Evolutionary conservation across 2,113 vertebrate species (phyloP), one percentile per base, ranked within the genome.

Genomic region (Saccopteryx leptura): DNA sequence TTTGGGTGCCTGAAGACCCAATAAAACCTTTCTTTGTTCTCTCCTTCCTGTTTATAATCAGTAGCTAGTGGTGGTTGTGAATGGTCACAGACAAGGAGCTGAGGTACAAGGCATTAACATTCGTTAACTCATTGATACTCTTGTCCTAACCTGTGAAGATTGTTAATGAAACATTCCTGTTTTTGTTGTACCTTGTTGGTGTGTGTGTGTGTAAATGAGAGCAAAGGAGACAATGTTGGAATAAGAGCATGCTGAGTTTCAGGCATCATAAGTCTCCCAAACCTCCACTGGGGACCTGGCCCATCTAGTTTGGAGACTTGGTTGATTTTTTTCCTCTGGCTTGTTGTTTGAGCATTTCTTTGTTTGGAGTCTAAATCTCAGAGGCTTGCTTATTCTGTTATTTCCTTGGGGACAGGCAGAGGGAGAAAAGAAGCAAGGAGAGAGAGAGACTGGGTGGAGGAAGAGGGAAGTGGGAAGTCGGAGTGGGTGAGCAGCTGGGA

Each of bases 321-420:
- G 63, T 93, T 95, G 91, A n/a, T 61, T 60, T 83, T 68, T 87
- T 52, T n/a, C 19, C 54, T 60, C 79, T 50, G 48, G 69, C 11
- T 24, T 75, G 26, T 74, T 96, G 52, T 90, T 93, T 68, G 91
- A 97, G 23, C 76, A 46, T n/a, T 33, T 96, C 48, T 92, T 95
- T 95, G 85, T 96, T 68, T 78, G 39, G 80, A 80, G 31, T 80
- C 91, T 84, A 61, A 81, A 95, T 90, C 56, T 75, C 31, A 19
- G 50, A 92, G 85, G 68, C 68, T 83, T 58, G 7, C 89, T 80
- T 52, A 10, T 76, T 82, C n/a, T 12, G 11, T 95, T 88, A 88
- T 95, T 97, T 95, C 95, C 63, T 94, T 91, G 50, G 92, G 75
- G 83, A 94, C 72, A 18, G 80, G 61, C 21, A 7, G 28, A 93